phyloP scores from a whole-genome alignment of 2,113 vertebrate species.

The Psittacula cyanocephala region DNA sequence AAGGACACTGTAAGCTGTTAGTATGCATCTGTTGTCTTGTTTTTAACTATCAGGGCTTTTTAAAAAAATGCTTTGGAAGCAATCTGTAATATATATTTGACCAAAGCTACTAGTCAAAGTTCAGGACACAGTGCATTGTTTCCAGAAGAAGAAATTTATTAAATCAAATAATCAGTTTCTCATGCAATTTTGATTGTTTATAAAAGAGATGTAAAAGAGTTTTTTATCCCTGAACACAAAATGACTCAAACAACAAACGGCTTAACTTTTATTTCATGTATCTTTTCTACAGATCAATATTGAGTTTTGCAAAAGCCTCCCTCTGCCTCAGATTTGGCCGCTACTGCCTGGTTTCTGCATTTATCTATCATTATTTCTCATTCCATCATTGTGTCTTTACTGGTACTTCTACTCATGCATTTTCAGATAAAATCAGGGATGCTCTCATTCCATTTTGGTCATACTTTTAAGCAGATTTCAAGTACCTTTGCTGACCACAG shows the following conservation, averaged over 20 bases:
- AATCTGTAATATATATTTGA: neutral
- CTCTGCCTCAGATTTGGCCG: neutral
- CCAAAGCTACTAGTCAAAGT: neutral
- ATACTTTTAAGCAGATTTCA: neutral
- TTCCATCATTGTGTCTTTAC: neutral
- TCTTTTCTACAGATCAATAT: neutral
- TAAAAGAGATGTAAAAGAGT: neutral
- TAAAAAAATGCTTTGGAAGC: neutral
- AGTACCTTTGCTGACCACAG: neutral
- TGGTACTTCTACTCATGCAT: neutral
- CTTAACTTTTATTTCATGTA: neutral
- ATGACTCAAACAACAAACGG: neutral
- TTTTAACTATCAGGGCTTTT: neutral
- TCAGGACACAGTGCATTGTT: neutral
- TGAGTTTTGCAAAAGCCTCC: neutral
- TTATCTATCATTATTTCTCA: neutral
- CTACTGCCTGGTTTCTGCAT: neutral
- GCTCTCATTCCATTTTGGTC: neutral
- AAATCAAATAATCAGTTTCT: neutral
- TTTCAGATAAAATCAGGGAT: neutral
- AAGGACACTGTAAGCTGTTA: neutral
- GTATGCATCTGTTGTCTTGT: neutral
- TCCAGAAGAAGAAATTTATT: neutral
- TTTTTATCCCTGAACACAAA: neutral
- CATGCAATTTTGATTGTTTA: neutral